Conservation (phyloP, 2,888 invertebrate genomes). For the Drosophila nigricruria region DNA sequence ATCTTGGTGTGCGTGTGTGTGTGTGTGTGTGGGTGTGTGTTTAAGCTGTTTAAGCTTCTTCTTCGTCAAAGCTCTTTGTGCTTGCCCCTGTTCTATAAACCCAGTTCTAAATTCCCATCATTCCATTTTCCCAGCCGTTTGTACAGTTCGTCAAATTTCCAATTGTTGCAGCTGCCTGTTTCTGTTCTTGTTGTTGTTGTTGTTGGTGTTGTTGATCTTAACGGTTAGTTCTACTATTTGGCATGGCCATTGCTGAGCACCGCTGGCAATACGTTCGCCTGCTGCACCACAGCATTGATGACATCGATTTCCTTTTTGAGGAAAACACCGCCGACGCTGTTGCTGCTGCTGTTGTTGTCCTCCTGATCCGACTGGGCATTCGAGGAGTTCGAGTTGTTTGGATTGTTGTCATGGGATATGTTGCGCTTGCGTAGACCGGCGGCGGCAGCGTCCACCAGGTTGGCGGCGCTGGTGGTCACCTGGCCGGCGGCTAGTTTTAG, state of each 20-base stretch:
- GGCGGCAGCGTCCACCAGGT: conserved; percentile 54
- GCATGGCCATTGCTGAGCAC: conserved; percentile 85
- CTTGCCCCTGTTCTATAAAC: background rate
- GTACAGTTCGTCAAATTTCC: conserved; percentile 1
- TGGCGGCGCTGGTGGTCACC: conserved; percentile 45
- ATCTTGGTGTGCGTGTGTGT: conserved; percentile 5
- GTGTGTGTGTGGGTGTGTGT: conserved; percentile 5
- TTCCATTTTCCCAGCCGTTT: conserved; percentile 13
- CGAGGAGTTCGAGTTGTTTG: conserved; percentile 1
- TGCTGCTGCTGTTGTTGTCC: conserved; percentile 20
- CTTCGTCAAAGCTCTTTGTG: conserved; percentile 1
- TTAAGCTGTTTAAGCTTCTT: background rate
- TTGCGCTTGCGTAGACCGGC: conserved; percentile 83
- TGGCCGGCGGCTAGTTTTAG: conserved; percentile 57
- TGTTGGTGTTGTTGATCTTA: conserved; percentile 11
- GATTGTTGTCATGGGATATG: conserved; percentile 56
- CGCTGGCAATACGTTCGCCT: conserved; percentile 85
- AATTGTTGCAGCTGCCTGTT: conserved; percentile 26
- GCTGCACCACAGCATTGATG: conserved; percentile 85
- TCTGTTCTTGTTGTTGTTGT: background rate
- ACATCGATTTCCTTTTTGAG: conserved; percentile 85
- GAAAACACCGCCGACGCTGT: conserved; percentile 67
- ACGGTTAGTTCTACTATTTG: conserved; percentile 78
- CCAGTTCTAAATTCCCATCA: background rate
- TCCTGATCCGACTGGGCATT: conserved; percentile 3